Conservation (phyloP, 2,888 invertebrate genomes). For the Ormyrus nitidulus region DNA sequence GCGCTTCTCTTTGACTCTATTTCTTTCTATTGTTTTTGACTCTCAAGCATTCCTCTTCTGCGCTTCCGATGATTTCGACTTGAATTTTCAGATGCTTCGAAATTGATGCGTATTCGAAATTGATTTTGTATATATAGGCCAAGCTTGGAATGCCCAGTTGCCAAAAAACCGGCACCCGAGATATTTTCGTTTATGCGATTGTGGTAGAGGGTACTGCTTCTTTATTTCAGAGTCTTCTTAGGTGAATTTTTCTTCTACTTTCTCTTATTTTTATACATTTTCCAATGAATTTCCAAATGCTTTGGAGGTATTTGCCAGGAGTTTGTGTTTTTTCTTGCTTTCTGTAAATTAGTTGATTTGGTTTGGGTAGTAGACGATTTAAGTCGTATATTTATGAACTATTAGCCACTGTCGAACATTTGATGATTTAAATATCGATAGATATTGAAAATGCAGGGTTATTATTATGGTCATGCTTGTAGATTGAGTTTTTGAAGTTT, state of each 20-base stretch:
- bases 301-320: background rate
- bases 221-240: background rate
- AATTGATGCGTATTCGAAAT: constrained; percentile 3
- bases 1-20: no score
- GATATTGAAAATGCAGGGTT: background rate
- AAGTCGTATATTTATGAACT: background rate
- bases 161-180: background rate
- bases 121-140: background rate
- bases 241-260: background rate
- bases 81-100: background rate
- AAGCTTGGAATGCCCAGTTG: constrained; percentile 21
- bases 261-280: no score
- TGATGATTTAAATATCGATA: background rate
- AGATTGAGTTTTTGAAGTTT: no score
- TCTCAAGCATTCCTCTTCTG: no score
- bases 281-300: background rate
- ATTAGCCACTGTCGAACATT: constrained; percentile 48
- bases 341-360: background rate
- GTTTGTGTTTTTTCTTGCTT: background rate
- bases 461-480: no score
- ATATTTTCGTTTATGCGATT: background rate
- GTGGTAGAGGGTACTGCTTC: background rate
- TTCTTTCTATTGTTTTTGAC: no score
- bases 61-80: no score
- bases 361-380: background rate